phyloP scores from a whole-genome alignment of 2,113 vertebrate genomes.

The Dipodomys ordii region DNA sequence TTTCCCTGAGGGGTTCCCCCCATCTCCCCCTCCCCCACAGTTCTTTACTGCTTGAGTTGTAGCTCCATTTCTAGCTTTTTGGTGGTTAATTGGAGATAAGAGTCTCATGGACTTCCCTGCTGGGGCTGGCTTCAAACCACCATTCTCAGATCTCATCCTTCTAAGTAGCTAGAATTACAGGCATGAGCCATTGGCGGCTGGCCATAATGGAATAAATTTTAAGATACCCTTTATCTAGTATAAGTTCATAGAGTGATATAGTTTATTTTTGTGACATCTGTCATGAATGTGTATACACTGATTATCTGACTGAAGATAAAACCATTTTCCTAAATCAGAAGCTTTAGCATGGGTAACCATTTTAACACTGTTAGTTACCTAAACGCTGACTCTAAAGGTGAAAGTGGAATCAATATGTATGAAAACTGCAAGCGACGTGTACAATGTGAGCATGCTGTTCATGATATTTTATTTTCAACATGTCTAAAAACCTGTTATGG shows the following conservation, averaged over 20 bases:
- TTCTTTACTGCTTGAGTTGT: no score
- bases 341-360: neutral
- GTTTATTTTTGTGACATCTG: constrained; percentile 36
- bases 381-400: constrained; percentile 53
- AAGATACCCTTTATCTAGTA: constrained; percentile 29
- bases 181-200: no score
- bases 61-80: no score
- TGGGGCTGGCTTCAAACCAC: no score
- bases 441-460: constrained; percentile 28
- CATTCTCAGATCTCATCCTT: no score
- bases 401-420: constrained; percentile 17
- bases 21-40: no score
- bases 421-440: constrained; percentile 22
- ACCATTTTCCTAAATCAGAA: constrained; percentile 35
- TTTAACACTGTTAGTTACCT: neutral
- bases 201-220: constrained; percentile 8
- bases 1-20: no score
- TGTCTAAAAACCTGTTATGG: constrained; percentile 64
- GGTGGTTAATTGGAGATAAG: no score
- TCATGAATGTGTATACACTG: neutral
- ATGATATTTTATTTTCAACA: constrained; percentile 70
- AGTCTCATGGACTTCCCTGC: no score
- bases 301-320: neutral
- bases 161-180: no score
- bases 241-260: neutral